These are phyloP conservation scores for Tenthredo distinguenda DNA, from an alignment of 2,888 invertebrate species.

Conservation along the genomic window DNA sequence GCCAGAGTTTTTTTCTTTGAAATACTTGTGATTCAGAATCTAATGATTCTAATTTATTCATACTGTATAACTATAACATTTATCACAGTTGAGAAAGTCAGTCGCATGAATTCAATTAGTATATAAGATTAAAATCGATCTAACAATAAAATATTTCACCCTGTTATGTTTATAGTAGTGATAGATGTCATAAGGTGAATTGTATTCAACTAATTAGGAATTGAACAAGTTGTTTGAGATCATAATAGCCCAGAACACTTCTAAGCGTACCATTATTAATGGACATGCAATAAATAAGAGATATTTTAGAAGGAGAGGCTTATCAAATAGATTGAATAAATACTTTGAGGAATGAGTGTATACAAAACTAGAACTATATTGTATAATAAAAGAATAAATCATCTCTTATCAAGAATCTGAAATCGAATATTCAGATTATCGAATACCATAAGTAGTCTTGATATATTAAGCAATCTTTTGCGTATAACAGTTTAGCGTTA, in stretches of 20 bases:
- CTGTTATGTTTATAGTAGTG: background rate
- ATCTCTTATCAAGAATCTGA: slow-evolving; percentile 19
- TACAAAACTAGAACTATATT: slow-evolving; percentile 42
- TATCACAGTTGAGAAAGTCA: slow-evolving; percentile 11
- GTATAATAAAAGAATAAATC: slow-evolving; percentile 56
- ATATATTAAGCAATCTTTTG: slow-evolving; percentile 16
- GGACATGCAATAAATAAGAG: background rate
- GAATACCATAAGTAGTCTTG: background rate
- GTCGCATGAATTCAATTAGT: background rate
- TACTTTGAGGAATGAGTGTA: slow-evolving; percentile 32
- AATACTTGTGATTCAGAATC: background rate
- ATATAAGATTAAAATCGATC: background rate
- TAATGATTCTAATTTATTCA: slow-evolving; percentile 2
- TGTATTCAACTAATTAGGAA: background rate
- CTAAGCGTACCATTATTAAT: background rate
- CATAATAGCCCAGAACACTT: background rate
- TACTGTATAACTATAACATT: background rate
- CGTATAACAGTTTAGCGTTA: background rate
- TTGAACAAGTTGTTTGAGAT: slow-evolving; percentile 8
- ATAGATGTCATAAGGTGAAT: background rate
- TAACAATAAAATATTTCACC: background rate
- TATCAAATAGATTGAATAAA: slow-evolving; percentile 34
- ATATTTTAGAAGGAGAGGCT: background rate
- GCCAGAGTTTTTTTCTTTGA: background rate
- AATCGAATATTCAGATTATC: background rate